Conservation (phyloP, 2,797 vertebrate species). For the Rhabdomys pumilio region DNA sequence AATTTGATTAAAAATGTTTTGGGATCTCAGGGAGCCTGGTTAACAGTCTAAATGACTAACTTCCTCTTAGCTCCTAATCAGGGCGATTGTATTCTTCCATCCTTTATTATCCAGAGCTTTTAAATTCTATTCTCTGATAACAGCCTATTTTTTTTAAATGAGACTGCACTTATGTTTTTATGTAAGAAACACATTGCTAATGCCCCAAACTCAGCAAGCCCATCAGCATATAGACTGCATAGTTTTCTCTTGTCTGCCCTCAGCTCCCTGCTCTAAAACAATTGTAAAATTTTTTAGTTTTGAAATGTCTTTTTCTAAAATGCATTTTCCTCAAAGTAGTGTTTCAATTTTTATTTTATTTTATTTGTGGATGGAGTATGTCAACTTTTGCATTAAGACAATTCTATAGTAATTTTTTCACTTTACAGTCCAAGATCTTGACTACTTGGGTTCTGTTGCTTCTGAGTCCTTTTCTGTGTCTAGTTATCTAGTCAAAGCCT, state of each 20-base stretch:
- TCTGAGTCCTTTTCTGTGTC: conserved; percentile 15
- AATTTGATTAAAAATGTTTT: conserved; percentile 65
- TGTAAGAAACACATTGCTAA: conserved; percentile 33
- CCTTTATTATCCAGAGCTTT: conserved; percentile 63
- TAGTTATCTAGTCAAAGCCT: not conserved
- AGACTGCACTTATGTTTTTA: conserved; percentile 53
- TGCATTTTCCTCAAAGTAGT: conserved; percentile 36
- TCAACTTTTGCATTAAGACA: conserved; percentile 65
- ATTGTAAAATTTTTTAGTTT: conserved; percentile 60
- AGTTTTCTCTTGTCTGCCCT: not conserved
- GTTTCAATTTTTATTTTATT: not conserved
- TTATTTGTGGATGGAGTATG: conserved; percentile 48
- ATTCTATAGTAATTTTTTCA: conserved; percentile 71
- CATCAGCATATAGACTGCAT: not conserved
- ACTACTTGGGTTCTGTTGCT: not conserved
- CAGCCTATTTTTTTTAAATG: conserved; percentile 41
- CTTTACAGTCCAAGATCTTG: conserved; percentile 29
- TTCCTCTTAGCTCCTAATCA: conserved; percentile 31
- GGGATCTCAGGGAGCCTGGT: conserved; percentile 16
- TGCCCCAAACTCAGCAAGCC: conserved; percentile 57
- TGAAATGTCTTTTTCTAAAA: conserved; percentile 74
- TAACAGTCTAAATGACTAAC: conserved; percentile 51
- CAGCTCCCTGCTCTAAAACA: conserved; percentile 10
- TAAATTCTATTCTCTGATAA: conserved; percentile 68
- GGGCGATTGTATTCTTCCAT: not conserved